Evolutionary conservation across 2,888 invertebrate species (phyloP), one percentile per base, ranked within the genome.

Genomic region (Caenorhabditis sinica): DNA sequence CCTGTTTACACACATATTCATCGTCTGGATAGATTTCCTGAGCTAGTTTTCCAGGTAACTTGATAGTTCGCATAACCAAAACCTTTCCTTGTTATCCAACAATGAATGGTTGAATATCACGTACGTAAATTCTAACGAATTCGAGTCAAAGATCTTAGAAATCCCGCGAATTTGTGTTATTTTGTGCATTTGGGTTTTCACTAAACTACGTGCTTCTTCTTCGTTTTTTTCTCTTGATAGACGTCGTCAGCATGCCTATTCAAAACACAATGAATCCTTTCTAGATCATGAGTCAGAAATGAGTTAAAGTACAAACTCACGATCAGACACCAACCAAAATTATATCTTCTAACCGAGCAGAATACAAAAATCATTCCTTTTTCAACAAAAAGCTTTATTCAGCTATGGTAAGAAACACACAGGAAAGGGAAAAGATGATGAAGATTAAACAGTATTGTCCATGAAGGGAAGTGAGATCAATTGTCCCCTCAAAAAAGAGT

Each of bases 211-310:
- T 66, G 65, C 45, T 66, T 66, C 65, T 30, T 66, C 45, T 43
- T 25, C 40, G 9, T 6, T 40, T 40, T n/a, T 40, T 40, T 13
- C 40, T 40, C 40, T 40, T 25, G 23, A 40, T 17, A 66, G n/a
- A 36, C n/a, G 43, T 28, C 68, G 68, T 36, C 23, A 68, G 23
- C 30, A 53, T 33, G 23, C 15, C 51, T 33, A 68, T 68, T 68
- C 68, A 68, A 68, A 68, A 68, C 51, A 68, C 33, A 68, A 68
- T 68, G 68, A 68, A 68, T 68, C 53, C 53, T 23, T 68, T 68
- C 51, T 66, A 66, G 30, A 66, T 68, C 68, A 53, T 68, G 51
- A 68, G 51, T 68, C 68, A 68, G 56, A 63, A 23, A 9, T 45
- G 65, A 30, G 65, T 65, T 68, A 20, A 68, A 68, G 68, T 68